Base-by-base conservation (phyloP, 2,888 invertebrate genomes). In the Paralinhomoeus sp. region DNA sequence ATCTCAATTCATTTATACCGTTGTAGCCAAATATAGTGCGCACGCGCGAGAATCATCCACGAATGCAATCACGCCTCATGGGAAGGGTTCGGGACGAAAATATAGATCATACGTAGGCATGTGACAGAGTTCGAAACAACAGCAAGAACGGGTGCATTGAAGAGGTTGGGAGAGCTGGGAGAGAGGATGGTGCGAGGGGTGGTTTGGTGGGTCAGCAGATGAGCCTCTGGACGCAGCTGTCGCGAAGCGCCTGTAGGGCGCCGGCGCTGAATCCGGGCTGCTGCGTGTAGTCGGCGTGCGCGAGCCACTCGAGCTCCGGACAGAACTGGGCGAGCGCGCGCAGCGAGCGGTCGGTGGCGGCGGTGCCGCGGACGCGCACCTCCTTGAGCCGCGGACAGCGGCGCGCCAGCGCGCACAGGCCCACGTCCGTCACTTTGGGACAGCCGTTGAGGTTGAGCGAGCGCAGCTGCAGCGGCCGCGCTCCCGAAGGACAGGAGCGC, bases 391-490 rank as follows among this genome's bases (percentile, higher is more conserved):
- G n/a, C 3, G 23, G 15, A 24, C 39, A 39, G 7, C 22, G 13
- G 13, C 39, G 23, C 7, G 39, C 60, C 40, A 60, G 42, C n/a
- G 54, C 51, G 12, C 55, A 48, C 35, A 60, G 27, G 35, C 60
- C 60, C 34, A 55, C 56, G 49, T 60, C 60, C 18, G 53, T 57
- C 35, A 59, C 57, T 46, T 51, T 52, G 17, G 47, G 45, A 45
- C 60, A 60, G 21, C 60, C 60, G 45, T 60, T 60, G 48, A 60
- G 54, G 48, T 60, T 60, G 41, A 60, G 46, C 24, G 24, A 36
- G 21, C 41, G 40, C n/a, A 54, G 44, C 9, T 37, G 39, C 17
- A 24, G 40, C n/a, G 55, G 44, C 9, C 34, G 39, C 17, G 23
- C 41, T 34, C 20, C 44, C 36, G 22, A 1, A 31, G 27, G 9